Conservation (phyloP, 2,888 invertebrate species). For the Encarsia formosa region DNA sequence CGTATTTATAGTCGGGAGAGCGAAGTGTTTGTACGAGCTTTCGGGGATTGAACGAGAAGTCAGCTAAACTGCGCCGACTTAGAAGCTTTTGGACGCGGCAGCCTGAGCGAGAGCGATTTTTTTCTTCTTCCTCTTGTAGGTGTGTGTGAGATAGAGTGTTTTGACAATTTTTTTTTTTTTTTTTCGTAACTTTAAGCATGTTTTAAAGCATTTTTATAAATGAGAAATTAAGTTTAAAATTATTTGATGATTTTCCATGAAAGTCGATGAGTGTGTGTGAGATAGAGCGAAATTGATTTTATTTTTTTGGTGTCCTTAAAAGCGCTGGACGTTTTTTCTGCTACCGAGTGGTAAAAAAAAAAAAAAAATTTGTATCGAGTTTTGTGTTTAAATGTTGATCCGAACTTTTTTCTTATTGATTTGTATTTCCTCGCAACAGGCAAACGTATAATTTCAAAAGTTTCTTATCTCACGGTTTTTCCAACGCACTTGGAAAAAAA, state of each 20-base stretch:
- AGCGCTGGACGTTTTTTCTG: slow-evolving; percentile 26
- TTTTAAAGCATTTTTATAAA: slow-evolving; percentile 12
- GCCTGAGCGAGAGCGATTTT: not conserved
- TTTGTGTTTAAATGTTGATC: too few relatives aligned
- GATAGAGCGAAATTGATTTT: not conserved
- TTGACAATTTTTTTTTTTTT: not conserved
- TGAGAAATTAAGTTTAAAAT: not conserved
- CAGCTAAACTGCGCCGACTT: slow-evolving; percentile 4
- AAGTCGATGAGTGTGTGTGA: slow-evolving; percentile 4
- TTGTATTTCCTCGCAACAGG: too few relatives aligned
- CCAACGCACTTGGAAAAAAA: not conserved
- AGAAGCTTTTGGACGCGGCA: slow-evolving; percentile 25
- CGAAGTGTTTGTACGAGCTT: slow-evolving; percentile 21
- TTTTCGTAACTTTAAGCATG: slow-evolving; percentile 12
- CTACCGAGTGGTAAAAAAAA: not conserved
- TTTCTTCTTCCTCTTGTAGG: not conserved
- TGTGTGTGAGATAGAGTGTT: not conserved
- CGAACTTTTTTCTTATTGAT: too few relatives aligned
- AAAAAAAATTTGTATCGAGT: not conserved
- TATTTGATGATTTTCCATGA: slow-evolving; percentile 6
- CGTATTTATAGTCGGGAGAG: slow-evolving; percentile 20
- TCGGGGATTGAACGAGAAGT: slow-evolving; percentile 17
- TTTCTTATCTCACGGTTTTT: slow-evolving; percentile 23
- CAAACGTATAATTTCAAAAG: slow-evolving; percentile 26
- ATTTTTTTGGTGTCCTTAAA: slow-evolving; percentile 15